A percentile compares a stretch with the other conserved stretches of the same genome.
phyloP scores from a whole-genome alignment of 23 tunicate species.

The Halocynthia roretzi region DNA sequence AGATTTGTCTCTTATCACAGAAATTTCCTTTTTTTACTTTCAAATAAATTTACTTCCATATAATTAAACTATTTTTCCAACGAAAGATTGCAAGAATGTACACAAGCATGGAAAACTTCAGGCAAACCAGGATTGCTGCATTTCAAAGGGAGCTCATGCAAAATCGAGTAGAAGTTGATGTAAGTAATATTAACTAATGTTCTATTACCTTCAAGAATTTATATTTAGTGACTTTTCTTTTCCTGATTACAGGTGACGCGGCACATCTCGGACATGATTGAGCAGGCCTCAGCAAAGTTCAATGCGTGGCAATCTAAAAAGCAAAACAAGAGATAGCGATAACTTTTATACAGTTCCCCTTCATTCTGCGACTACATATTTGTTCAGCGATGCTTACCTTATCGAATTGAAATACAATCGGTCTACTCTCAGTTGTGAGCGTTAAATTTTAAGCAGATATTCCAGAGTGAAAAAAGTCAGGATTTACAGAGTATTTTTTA shows the following conservation, averaged over 20 bases:
- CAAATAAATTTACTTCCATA: background rate
- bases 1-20: background rate
- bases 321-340: constrained; percentile 19
- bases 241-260: constrained; percentile 43
- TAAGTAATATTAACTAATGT: constrained; percentile 13
- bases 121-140: constrained; percentile 38
- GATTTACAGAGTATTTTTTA: too few species aligned
- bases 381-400: too few species aligned
- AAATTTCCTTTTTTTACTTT: background rate
- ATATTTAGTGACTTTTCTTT: background rate
- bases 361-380: too few species aligned
- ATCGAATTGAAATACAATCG: too few species aligned
- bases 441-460: too few species aligned
- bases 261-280: constrained; percentile 73
- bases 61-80: constrained; percentile 8
- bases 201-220: background rate
- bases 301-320: constrained; percentile 53
- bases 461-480: too few species aligned
- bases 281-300: constrained; percentile 37
- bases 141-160: constrained; percentile 47
- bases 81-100: constrained; percentile 55
- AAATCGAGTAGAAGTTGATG: constrained; percentile 54
- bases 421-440: too few species aligned
- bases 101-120: constrained; percentile 57
- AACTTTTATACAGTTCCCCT: too few species aligned